phyloP scores from a whole-genome alignment of 2,113 vertebrate species.

The Heloderma charlesbogerti region DNA sequence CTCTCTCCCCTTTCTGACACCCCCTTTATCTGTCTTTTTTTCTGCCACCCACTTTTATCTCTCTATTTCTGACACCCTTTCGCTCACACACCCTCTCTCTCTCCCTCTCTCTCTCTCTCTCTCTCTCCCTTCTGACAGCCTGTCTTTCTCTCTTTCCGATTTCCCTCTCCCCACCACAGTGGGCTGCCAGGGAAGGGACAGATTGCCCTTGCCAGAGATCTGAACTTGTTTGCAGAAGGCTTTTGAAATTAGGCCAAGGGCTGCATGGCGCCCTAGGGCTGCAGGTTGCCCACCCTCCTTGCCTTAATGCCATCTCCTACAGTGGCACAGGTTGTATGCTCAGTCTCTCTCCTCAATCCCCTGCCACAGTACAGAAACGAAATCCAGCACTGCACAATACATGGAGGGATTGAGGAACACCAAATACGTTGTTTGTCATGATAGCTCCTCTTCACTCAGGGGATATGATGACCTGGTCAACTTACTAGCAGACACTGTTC shows the following conservation, averaged over 20 bases:
- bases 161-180: background rate
- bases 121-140: too few species aligned
- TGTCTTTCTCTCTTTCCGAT: background rate
- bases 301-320: background rate
- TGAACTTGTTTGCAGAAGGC: too few species aligned
- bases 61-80: too few species aligned
- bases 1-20: too few species aligned
- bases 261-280: background rate
- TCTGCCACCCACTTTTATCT: too few species aligned
- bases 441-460: background rate
- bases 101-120: too few species aligned
- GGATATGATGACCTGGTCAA: background rate
- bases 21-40: too few species aligned
- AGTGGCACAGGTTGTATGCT: background rate
- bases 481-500: background rate
- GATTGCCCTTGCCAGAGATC: background rate
- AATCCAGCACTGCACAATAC: background rate
- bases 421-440: background rate
- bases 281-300: background rate
- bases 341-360: background rate
- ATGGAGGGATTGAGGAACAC: background rate
- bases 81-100: too few species aligned
- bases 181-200: background rate
- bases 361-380: background rate
- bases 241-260: background rate